These are phyloP conservation scores for Drosophila maculinotata DNA, from an alignment of 2,888 invertebrate genomes.

Conservation along the genomic window DNA sequence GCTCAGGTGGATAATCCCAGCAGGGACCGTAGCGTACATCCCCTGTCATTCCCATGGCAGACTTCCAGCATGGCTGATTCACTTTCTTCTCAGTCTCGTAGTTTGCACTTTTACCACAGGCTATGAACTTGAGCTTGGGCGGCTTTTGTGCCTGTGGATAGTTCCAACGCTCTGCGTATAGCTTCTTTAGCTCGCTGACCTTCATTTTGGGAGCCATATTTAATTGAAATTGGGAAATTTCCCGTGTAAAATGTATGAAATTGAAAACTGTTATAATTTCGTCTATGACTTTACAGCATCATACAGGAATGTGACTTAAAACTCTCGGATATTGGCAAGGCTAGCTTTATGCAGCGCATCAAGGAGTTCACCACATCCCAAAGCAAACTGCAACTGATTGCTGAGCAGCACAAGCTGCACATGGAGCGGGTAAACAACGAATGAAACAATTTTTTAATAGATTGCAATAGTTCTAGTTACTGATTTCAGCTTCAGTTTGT, in stretches of 20 bases:
- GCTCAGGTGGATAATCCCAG: constrained; percentile 70
- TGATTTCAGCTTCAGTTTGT: constrained; percentile 80
- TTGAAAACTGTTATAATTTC: constrained; percentile 22
- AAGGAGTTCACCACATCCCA: constrained; percentile 60
- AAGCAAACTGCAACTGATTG: constrained; percentile 83
- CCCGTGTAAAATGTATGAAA: background rate
- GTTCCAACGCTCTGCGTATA: constrained; percentile 46
- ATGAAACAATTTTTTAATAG: background rate
- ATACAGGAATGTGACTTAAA: constrained; percentile 83
- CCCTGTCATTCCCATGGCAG: constrained; percentile 19
- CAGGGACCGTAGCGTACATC: constrained; percentile 54
- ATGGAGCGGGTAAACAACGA: constrained; percentile 87
- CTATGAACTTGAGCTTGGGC: constrained; percentile 27
- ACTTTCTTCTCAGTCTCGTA: constrained; percentile 17
- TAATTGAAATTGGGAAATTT: constrained; percentile 7
- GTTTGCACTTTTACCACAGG: constrained; percentile 36
- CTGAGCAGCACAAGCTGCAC: constrained; percentile 87
- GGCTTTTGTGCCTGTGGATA: constrained; percentile 54
- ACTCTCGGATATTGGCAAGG: constrained; percentile 84
- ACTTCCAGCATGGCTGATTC: constrained; percentile 58
- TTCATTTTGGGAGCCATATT: constrained; percentile 40
- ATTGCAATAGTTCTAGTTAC: background rate
- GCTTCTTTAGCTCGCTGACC: constrained; percentile 41
- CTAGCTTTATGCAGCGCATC: constrained; percentile 84
- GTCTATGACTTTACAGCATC: constrained; percentile 75